Conservation (phyloP, 2,113 vertebrate genomes). For the Amphilophus citrinellus region DNA sequence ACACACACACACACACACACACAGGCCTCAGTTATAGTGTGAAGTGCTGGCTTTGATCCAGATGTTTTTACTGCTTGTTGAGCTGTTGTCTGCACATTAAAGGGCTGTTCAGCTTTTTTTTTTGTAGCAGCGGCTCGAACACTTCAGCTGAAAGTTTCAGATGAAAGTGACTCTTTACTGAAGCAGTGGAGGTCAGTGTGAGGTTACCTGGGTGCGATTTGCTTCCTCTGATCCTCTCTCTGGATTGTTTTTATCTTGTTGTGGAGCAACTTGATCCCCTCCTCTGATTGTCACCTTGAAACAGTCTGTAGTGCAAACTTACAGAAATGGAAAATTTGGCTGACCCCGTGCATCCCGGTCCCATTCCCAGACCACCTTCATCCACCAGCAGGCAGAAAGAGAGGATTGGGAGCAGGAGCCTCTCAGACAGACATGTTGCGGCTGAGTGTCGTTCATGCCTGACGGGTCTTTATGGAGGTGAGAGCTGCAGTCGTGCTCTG, state of each 20-base stretch:
- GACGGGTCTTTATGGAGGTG: too few species aligned
- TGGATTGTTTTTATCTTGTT: too few species aligned
- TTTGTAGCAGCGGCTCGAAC: fast-evolving
- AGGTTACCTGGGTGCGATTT: too few species aligned
- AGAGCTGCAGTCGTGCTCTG: neutral
- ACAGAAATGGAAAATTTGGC: too few species aligned
- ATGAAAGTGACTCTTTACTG: neutral
- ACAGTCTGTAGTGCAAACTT: too few species aligned
- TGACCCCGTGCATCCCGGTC: too few species aligned
- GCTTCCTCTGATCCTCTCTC: too few species aligned
- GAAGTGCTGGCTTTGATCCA: neutral
- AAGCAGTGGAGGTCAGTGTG: neutral
- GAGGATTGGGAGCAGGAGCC: too few species aligned
- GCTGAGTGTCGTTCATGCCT: neutral
- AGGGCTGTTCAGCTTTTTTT: fast-evolving
- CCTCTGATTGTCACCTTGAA: too few species aligned
- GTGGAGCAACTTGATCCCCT: too few species aligned
- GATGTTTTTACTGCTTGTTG: neutral
- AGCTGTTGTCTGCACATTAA: neutral
- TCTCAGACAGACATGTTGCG: neutral
- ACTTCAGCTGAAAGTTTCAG: neutral
- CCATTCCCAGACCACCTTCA: fast-evolving
- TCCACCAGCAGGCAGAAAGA: neutral
- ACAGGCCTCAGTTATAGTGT: too few species aligned
- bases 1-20: neutral